Evolutionary conservation across 1,140 invertebrate species (phyloP).

Genomic region (Lepidurus packardi): DNA sequence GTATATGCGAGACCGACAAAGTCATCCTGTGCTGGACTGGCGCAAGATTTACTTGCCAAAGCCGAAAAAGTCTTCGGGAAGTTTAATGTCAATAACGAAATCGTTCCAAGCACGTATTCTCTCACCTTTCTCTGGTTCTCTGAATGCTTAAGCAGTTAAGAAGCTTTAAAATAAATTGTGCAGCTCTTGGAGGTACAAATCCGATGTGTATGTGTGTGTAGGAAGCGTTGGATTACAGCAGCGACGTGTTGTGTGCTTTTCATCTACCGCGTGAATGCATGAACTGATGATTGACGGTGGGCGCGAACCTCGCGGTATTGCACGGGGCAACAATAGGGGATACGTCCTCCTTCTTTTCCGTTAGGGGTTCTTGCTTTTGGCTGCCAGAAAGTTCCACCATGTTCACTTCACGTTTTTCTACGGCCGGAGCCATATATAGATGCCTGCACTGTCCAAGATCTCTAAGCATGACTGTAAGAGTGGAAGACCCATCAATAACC

Average conservation of each 20-base stretch:
- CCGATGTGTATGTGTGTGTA: constrained; percentile 5
- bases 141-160: background rate
- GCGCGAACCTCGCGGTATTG: background rate
- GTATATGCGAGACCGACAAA: constrained; percentile 3
- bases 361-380: background rate
- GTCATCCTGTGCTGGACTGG: background rate
- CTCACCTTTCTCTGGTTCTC: no score
- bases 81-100: no score
- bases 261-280: constrained; percentile 4
- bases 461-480: background rate
- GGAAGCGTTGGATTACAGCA: constrained; percentile 1
- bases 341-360: background rate
- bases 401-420: background rate
- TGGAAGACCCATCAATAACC: background rate
- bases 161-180: background rate
- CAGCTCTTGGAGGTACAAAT: background rate
- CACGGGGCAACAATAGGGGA: background rate
- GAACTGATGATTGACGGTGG: background rate
- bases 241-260: constrained; percentile 10
- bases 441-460: background rate
- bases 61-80: no score
- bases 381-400: background rate
- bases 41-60: background rate
- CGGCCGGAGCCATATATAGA: background rate
- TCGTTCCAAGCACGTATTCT: no score